Base-by-base conservation (phyloP, 2,113 vertebrate species). In the Phaethon lepturus region DNA sequence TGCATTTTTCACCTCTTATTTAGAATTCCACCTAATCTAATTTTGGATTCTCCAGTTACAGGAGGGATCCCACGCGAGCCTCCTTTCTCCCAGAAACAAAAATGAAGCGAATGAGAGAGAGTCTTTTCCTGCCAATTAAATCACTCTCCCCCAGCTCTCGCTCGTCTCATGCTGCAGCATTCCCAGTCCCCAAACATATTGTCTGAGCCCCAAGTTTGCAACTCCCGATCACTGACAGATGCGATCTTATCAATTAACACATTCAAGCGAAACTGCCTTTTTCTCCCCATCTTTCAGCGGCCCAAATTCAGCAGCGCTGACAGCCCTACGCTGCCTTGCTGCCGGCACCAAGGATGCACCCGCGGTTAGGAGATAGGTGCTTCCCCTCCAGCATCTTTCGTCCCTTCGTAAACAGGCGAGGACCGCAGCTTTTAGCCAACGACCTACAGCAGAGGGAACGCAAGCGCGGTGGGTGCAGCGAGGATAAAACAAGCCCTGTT, bases 231-330 rank as follows among this genome's bases (percentile, higher is more conserved):
- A 79, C 20, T 94, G 95, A 97, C 95, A 96, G 96, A 90, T 74
- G 83, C 2, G 7, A 96, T 91, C 84, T 94, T 88, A 95, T 95
- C 97, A 96, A 94, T 93, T 91, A 96, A 83, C 79, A 97, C 23
- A 5, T 88, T 94, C 77, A 80, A 79, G 35, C 44, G n/a, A 95
- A 91, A 56, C 77, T 94, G 92, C 85, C 79, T 92, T 69, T 88
- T 42, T 29, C 56, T 47, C 92, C 55, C n/a, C 44, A 15, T 84
- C 67, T 92, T 83, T 45, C 88, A 35, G 91, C 55, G 93, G 96
- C 97, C 97, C 88, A 92, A 49, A 96, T 96, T 91, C 96, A 85
- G 93, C 90, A 90, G 94, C 5, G 8, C 40, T 97, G 96, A 95
- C 97, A 97, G 93, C 94, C 63, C 95, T 62, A 4, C 0, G 3